Evolutionary conservation across 2,113 vertebrate species (phyloP), one percentile per base, ranked within the genome.

Genomic region (Balaeniceps rex): DNA sequence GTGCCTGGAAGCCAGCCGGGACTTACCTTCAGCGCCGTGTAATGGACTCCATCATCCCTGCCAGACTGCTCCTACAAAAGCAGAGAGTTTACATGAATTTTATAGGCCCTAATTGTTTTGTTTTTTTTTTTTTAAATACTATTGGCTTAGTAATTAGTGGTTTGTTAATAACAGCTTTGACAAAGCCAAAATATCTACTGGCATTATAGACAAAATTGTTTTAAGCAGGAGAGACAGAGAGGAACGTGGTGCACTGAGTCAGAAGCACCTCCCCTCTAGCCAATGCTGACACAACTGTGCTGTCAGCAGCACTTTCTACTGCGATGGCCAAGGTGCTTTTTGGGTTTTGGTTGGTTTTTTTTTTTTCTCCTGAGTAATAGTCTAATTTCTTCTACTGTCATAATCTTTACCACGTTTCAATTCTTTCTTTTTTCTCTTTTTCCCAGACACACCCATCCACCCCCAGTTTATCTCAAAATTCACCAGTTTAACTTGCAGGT

Each of bases 131-230:
- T 52, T 21, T 9, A 22, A 54, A 84, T 65, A 63, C 31, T 87
- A 92, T 91, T 93, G 94, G 47, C 69, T 91, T 84, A 76, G 40
- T 72, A 95, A 87, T 97, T 96, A 85, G 94, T 94, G 94, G 94
- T 93, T 95, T 91, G 52, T 57, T 95, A 95, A 92, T 96, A 96
- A 91, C 36, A 91, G 79, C 65, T 28, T 89, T 70, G 88, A 76
- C 49, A 83, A 47, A 95, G 80, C 52, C 77, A 76, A 91, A 88
- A 61, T 68, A 84, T 85, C 74, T 84, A n/a, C 81, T 93, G 66
- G 57, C 38, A 83, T 76, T 80, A 64, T 2, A 85, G 68, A 55
- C 54, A 87, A 42, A 78, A 76, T 21, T 79, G 69, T 82, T 95
- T 84, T 58, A 94, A 84, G 81, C 52, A 72, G 63, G 44, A 72